phyloP scores from a whole-genome alignment of 2,888 invertebrate species.

The Drosophila greeni region DNA sequence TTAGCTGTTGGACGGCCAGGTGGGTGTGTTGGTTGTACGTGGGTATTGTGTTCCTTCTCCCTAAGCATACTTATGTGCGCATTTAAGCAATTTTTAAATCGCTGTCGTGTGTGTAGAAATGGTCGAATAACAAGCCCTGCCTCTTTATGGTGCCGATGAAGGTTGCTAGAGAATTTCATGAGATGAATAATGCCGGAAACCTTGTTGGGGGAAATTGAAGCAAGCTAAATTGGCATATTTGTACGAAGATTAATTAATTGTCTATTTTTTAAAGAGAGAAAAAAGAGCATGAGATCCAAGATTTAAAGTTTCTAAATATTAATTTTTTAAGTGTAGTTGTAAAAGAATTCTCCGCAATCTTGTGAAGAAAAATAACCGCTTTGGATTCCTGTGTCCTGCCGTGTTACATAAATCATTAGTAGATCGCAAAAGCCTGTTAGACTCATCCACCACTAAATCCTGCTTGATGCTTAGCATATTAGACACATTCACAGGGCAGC shows the following conservation, averaged over 20 bases:
- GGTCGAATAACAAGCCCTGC: conserved; percentile 23
- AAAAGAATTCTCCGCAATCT: not conserved
- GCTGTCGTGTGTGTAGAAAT: conserved; percentile 23
- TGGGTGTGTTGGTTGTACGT: conserved; percentile 31
- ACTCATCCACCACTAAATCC: conserved; percentile 60
- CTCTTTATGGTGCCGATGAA: not conserved
- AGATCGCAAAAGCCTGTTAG: conserved; percentile 13
- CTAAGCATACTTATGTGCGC: conserved; percentile 51
- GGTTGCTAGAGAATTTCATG: conserved; percentile 1
- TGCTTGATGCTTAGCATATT: conserved; percentile 66
- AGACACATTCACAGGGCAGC: conserved; percentile 61
- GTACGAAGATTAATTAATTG: too few species aligned
- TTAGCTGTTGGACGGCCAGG: conserved; percentile 37
- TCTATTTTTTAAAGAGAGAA: too few species aligned
- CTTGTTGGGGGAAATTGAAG: conserved; percentile 1
- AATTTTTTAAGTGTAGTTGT: not conserved
- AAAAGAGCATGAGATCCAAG: not conserved
- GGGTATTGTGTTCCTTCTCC: conserved; percentile 31
- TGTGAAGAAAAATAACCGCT: not conserved
- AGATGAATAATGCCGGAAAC: not conserved
- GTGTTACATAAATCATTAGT: conserved; percentile 55
- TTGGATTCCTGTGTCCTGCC: conserved; percentile 6
- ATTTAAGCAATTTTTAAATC: conserved; percentile 59
- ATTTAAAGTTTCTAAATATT: conserved; percentile 16
- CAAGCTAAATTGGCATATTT: conserved; percentile 10